Percentiles rank a stretch among this genome's conserved stretches.
These are phyloP conservation scores for Opisthocomus hoazin DNA, from an alignment of 2,113 vertebrate genomes.

Conservation along the genomic window DNA sequence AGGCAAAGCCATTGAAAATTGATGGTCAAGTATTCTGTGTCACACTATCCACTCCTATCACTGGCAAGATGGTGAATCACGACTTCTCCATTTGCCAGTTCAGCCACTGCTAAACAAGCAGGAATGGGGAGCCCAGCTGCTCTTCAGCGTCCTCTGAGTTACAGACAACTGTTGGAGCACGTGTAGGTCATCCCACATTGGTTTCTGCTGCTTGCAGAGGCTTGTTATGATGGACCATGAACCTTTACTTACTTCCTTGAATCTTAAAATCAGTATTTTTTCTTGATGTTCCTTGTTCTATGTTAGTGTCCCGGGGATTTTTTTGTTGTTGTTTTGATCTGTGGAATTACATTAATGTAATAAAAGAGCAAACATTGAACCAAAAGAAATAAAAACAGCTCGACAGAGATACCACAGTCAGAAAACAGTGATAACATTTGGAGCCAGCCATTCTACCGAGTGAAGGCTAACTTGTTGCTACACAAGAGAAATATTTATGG, in stretches of 20 bases:
- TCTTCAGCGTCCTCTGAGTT: neutral
- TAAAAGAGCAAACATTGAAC: neutral
- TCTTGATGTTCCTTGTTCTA: neutral
- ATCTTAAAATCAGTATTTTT: neutral
- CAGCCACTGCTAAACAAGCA: neutral
- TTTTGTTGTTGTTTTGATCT: neutral
- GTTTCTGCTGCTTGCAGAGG: neutral
- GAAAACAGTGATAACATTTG: neutral
- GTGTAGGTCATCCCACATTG: neutral
- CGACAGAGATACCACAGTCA: neutral
- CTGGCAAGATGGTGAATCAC: neutral
- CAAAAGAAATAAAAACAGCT: neutral
- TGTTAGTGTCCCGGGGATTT: accelerated
- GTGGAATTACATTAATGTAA: neutral
- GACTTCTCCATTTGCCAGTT: neutral
- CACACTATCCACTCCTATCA: neutral
- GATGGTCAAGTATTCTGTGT: neutral
- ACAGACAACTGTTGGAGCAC: neutral
- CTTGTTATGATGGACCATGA: neutral
- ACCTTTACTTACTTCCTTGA: neutral
- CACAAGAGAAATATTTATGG: neutral
- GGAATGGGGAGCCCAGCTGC: neutral
- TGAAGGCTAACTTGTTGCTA: neutral
- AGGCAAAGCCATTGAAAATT: neutral
- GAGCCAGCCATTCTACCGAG: neutral